Conservation (phyloP, 1,140 invertebrate genomes). For the Zaprionus tsacasi region DNA sequence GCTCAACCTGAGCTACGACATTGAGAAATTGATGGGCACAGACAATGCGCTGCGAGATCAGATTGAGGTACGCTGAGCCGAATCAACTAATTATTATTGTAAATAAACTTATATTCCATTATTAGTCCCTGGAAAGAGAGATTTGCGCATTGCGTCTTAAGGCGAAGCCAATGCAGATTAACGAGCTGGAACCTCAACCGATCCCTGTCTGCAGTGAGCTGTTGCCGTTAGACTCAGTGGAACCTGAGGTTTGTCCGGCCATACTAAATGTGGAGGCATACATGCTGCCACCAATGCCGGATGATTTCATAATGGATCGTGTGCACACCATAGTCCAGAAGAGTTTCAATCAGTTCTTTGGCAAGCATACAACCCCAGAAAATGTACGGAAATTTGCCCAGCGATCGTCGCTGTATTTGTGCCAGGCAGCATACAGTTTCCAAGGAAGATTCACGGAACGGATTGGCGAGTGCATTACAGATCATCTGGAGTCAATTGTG, state of each 20-base stretch:
- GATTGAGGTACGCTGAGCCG: no score
- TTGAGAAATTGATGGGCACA: slow-evolving; percentile 79
- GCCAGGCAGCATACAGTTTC: slow-evolving; percentile 75
- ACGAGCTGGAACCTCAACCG: slow-evolving; percentile 34
- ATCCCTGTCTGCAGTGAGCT: slow-evolving; percentile 43
- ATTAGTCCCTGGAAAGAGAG: slow-evolving; percentile 73
- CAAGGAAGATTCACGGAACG: slow-evolving; percentile 70
- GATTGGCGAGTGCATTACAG: slow-evolving; percentile 72
- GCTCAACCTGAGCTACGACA: slow-evolving; percentile 78
- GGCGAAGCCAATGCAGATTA: slow-evolving; percentile 76
- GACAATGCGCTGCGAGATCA: slow-evolving; percentile 77
- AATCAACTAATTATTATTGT: no score
- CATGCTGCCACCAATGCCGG: slow-evolving; percentile 64
- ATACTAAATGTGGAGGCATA: slow-evolving; percentile 68
- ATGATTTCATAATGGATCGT: slow-evolving; percentile 75
- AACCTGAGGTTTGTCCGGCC: slow-evolving; percentile 51
- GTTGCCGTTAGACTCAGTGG: background rate
- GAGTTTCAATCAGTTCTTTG: slow-evolving; percentile 64
- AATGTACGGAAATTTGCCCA: slow-evolving; percentile 67
- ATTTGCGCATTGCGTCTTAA: slow-evolving; percentile 77
- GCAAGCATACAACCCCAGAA: slow-evolving; percentile 58
- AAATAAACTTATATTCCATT: no score
- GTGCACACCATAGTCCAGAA: slow-evolving; percentile 74
- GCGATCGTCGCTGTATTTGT: slow-evolving; percentile 69
- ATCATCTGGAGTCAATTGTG: slow-evolving; percentile 70